Base-by-base conservation (phyloP, 1,140 invertebrate genomes). In the Megathymus violae region DNA sequence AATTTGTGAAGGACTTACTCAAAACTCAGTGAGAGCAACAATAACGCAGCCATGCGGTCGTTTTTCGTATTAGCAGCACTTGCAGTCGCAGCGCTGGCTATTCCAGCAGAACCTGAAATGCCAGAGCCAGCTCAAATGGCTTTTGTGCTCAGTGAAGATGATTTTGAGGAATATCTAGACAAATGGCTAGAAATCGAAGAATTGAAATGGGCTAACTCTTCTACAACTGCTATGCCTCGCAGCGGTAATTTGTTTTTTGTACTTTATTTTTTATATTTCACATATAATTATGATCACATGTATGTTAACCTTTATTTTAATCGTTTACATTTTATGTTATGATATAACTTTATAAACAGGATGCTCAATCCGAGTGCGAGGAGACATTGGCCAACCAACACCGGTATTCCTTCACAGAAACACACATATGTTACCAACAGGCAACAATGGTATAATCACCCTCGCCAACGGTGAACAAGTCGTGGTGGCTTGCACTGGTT, bases 101-200 rank as follows among this genome's bases (percentile, higher is more conserved):
- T 64, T 1, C 52, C 48, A 7, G 68, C 71, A 0, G 47, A 73
- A 2, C 69, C 74, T 4, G 46, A 73, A 0, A 59, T 80, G 14
- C 63, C 72, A 1, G 69, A 80, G 27, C 82, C 84, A 11, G 54
- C 69, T 4, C 54, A 81, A 31, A 40, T 87, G 3, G 78, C 82
- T 1, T 67, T 82, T 10, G 54, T 75, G 9, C 71, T 87, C 4
- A 73, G 69, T 10, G 87, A 90, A 67, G 83, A 88, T 9, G 78
- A 86, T n/a, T 88, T 85, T 52, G 85, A 90, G 50, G 85, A 88
- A 27, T 88, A 90, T 16, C 67, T 88, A 0, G 85, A 90, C 16
- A 50, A 46, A 3, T 90, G 85, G 84, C 72, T 90, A 1, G 73
- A 68, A n/a, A 36, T 76, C 1, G 74, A 89, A 68, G 56, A 84